Evolutionary conservation across 2,797 vertebrate genomes (phyloP).

Genomic region (Mallotus villosus): DNA sequence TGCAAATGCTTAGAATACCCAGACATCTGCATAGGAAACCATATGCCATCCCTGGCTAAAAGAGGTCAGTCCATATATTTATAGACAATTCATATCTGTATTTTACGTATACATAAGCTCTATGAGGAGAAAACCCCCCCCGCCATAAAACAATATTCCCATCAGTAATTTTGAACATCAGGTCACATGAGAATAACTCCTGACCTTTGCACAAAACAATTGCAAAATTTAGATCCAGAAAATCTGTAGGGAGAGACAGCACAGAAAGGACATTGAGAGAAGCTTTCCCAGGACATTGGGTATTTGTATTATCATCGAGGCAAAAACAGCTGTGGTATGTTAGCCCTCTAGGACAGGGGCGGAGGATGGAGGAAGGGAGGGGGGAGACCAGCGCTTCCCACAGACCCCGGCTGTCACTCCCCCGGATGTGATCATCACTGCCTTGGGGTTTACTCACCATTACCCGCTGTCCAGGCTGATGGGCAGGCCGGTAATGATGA

Average conservation of each 20-base stretch:
- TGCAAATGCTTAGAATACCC: too few species aligned
- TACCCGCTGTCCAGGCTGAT: constrained; percentile 41
- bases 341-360: constrained; percentile 25
- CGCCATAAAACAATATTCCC: too few species aligned
- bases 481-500: constrained; percentile 47
- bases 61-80: too few species aligned
- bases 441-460: constrained; percentile 47
- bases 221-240: not conserved
- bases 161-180: too few species aligned
- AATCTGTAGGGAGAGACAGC: constrained; percentile 25
- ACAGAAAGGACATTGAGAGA: constrained; percentile 28
- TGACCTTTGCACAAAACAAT: too few species aligned
- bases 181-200: too few species aligned
- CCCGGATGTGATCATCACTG: constrained; percentile 19
- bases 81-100: too few species aligned
- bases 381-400: constrained; percentile 30
- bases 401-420: constrained; percentile 23
- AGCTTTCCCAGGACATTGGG: constrained; percentile 42
- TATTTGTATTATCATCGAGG: constrained; percentile 33
- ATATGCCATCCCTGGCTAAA: too few species aligned
- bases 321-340: constrained; percentile 55
- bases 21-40: too few species aligned
- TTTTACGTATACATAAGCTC: too few species aligned
- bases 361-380: constrained; percentile 1
- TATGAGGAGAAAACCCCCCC: too few species aligned